phyloP scores from a whole-genome alignment of 2,113 vertebrate species.

The Apodemus speciosus region DNA sequence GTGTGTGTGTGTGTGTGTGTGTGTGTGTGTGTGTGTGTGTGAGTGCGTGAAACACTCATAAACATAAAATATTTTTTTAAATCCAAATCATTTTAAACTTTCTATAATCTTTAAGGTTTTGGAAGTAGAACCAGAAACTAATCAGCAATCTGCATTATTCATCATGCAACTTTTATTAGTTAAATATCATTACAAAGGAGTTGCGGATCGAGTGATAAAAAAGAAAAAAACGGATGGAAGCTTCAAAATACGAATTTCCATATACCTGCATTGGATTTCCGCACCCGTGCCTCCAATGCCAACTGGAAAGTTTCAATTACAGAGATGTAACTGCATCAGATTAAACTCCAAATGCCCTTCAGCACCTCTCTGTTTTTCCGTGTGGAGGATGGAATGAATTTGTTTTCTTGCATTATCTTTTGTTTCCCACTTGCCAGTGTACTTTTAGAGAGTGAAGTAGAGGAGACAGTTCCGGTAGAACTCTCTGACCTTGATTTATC shows the following conservation, averaged over 20 bases:
- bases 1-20: not conserved
- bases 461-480: not conserved
- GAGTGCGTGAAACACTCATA: not conserved
- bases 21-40: not conserved
- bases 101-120: not conserved
- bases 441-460: not conserved
- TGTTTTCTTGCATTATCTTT: not conserved
- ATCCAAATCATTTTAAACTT: not conserved
- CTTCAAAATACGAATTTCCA: not conserved
- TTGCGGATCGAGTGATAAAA: not conserved
- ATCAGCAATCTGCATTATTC: not conserved
- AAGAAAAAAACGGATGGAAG: not conserved
- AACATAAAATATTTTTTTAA: not conserved
- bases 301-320: not conserved
- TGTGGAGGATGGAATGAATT: not conserved
- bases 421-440: not conserved
- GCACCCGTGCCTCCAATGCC: not conserved
- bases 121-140: not conserved
- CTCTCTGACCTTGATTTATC: not conserved
- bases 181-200: conserved; percentile 48
- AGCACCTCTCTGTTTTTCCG: not conserved
- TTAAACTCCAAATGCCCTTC: conserved; percentile 1
- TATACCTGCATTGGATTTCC: not conserved
- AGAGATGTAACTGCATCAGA: not conserved
- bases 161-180: conserved; percentile 8